Base-by-base conservation (phyloP, 2,113 vertebrate genomes). In the Oreotrochilus melanogaster region DNA sequence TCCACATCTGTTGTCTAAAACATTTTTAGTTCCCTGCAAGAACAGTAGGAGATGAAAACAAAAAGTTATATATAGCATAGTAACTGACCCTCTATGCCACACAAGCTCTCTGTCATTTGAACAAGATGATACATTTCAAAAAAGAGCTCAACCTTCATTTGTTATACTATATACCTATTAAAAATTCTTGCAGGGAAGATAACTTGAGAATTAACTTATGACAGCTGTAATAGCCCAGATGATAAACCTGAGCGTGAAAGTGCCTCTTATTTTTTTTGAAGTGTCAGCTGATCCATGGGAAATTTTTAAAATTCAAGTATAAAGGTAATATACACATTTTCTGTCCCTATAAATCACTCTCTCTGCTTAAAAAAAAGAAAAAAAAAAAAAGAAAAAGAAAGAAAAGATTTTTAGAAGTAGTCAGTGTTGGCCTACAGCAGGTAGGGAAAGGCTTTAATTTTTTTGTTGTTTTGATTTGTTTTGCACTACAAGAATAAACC, bases 1-100 rank as follows among this genome's bases (percentile, higher is more conserved):
- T 96, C 87, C 94, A 95, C 92, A 95, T 96, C 95, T 96, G 94
- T 96, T 93, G 83, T 88, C 89, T 84, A 78, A 94, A 78, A 56
- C 73, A 88, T 91, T 96, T 91, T 96, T 87, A 95, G 90, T 75
- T 86, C 58, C 83, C 89, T 66, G 22, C 79, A 91, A 89, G 86
- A 96, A 88, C 61, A 78, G 89, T 71, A 91, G 54, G 89, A 85
- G 88, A 86, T 62, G 70, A 94, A 94, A 96, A 94, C 81, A 92
- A 78, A 82, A 86, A 87, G 67, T 74, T 95, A 96, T 93, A 93
- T 93, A 90, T 92, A 96, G 94, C 30, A 5, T 33, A 66, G 57
- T 64, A 91, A 95, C 51, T 92, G 96, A 97, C 89, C 88, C 95
- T 65, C 61, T 48, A 91, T 69, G 80, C 85, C 81, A 94, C 72